Percentiles rank a stretch among this genome's conserved stretches.
Evolutionary conservation across 2,113 vertebrate species (phyloP).

Genomic region (Merops nubicus): DNA sequence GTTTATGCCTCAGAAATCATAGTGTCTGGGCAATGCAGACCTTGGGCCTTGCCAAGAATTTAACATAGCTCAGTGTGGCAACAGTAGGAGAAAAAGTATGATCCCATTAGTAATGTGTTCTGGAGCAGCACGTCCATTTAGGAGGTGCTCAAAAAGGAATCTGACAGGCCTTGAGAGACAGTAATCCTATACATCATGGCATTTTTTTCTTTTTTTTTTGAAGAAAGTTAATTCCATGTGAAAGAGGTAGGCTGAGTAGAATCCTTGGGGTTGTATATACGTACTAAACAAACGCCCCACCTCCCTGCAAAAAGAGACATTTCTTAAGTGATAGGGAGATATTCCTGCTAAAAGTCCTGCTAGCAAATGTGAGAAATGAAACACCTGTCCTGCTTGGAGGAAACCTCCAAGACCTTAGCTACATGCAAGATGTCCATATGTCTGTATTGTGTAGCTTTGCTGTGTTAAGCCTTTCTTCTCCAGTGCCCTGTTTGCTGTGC

Average conservation of each 20-base stretch:
- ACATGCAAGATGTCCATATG: constrained; percentile 10
- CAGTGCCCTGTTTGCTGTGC: constrained; percentile 59
- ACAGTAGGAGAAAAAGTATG: background rate
- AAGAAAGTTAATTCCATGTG: background rate
- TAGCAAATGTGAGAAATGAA: background rate
- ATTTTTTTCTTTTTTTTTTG: background rate
- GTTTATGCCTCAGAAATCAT: background rate
- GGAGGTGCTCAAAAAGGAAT: background rate
- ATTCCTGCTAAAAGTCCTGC: background rate
- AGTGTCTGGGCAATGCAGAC: background rate
- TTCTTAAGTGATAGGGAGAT: background rate
- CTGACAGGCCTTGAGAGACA: background rate
- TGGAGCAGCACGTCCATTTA: background rate
- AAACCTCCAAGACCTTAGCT: background rate
- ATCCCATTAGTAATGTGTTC: background rate
- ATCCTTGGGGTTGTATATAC: background rate
- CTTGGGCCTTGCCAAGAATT: constrained; percentile 6
- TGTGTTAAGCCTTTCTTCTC: constrained; percentile 66
- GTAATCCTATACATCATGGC: background rate
- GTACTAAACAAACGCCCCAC: background rate
- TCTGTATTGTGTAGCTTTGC: constrained; percentile 68
- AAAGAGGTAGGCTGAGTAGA: background rate
- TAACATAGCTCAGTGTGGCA: background rate
- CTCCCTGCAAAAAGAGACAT: background rate
- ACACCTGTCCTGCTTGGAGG: background rate